These are phyloP conservation scores for Acipenser transmontanus DNA, from an alignment of 2,797 vertebrate genomes.

Conservation along the genomic window DNA sequence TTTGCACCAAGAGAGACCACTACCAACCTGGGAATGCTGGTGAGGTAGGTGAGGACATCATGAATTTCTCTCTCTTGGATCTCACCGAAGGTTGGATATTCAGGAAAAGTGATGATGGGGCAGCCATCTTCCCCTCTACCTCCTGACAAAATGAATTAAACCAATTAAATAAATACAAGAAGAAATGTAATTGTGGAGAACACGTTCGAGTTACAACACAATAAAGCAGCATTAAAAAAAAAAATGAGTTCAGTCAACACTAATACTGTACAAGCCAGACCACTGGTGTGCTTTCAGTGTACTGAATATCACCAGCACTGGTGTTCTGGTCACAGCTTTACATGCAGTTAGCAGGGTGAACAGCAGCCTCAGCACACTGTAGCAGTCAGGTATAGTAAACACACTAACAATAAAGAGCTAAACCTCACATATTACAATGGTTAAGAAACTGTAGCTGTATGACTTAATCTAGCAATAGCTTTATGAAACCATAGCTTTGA, in stretches of 20 bases:
- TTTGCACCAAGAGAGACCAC: too few relatives aligned
- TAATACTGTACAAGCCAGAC: neutral
- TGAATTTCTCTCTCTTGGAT: conserved; percentile 88
- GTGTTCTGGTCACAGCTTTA: neutral
- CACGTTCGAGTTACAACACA: neutral
- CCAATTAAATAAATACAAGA: neutral
- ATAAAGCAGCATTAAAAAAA: neutral
- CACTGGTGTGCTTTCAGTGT: neutral
- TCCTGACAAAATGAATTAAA: conserved; percentile 56
- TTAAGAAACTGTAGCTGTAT: too few relatives aligned
- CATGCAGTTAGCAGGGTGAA: neutral
- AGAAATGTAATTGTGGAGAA: neutral
- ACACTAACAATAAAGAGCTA: too few relatives aligned
- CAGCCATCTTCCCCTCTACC: conserved; percentile 86
- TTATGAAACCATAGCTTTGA: too few relatives aligned
- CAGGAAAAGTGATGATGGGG: conserved; percentile 92
- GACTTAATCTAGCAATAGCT: too few relatives aligned
- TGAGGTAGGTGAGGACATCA: conserved; percentile 89
- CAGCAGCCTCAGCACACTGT: neutral
- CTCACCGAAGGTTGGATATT: conserved; percentile 85
- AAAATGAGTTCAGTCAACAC: too few relatives aligned
- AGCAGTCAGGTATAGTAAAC: too few relatives aligned
- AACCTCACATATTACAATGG: too few relatives aligned
- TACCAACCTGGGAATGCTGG: conserved; percentile 84
- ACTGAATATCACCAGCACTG: neutral